phyloP scores from a whole-genome alignment of 2,113 vertebrate genomes.

The Pygoscelis adeliae region DNA sequence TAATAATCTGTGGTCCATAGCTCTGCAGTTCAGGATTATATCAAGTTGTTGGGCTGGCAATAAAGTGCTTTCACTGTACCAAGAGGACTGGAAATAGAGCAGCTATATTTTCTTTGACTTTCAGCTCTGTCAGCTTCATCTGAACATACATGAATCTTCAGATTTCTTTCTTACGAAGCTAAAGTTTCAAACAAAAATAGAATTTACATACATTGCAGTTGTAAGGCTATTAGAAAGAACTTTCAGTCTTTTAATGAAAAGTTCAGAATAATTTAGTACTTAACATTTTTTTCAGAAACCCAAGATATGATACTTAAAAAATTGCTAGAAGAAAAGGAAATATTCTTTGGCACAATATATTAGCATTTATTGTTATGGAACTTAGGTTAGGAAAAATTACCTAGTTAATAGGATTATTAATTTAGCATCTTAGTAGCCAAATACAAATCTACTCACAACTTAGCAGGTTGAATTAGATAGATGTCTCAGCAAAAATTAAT shows the following conservation, averaged over 20 bases:
- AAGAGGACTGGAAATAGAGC: not conserved
- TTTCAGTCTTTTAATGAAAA: not conserved
- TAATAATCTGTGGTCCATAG: not conserved
- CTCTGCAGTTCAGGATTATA: not conserved
- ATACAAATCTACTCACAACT: not conserved
- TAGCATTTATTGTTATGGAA: not conserved
- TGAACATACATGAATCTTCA: not conserved
- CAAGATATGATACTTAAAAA: not conserved
- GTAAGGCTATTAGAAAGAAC: not conserved
- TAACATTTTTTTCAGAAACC: not conserved
- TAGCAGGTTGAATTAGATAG: not conserved
- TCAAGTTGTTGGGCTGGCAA: not conserved
- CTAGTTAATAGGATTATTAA: not conserved
- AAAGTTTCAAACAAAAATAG: not conserved
- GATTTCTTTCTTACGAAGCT: not conserved
- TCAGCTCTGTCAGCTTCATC: not conserved
- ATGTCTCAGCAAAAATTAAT: not conserved
- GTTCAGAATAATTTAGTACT: not conserved
- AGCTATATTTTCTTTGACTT: not conserved
- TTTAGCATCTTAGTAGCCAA: not conserved
- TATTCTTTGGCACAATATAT: not conserved
- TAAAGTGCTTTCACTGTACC: not conserved
- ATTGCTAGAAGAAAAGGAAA: not conserved
- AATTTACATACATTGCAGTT: not conserved
- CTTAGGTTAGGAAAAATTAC: not conserved